A percentile compares a stretch with the other conserved stretches of the same genome.
phyloP scores from a whole-genome alignment of 2,113 vertebrate genomes.

The Chionodraco myersi region DNA sequence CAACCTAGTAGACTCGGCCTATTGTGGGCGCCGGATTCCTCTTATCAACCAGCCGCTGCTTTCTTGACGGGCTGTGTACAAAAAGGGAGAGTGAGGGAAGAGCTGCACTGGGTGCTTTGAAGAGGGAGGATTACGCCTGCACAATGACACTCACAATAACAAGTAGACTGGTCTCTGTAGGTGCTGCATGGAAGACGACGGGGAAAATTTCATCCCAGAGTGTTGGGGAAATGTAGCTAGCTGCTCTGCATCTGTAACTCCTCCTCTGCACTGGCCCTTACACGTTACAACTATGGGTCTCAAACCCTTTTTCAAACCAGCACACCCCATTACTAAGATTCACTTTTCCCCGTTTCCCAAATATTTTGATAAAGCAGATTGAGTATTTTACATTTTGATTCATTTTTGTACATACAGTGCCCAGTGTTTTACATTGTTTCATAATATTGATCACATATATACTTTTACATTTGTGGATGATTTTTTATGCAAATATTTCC shows the following conservation, averaged over 20 bases:
- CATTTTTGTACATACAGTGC: not conserved
- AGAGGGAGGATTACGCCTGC: constrained; percentile 87
- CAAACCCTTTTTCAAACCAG: not conserved
- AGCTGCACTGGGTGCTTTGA: constrained; percentile 89
- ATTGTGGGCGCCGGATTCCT: constrained; percentile 86
- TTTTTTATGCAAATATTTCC: not conserved
- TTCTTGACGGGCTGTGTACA: constrained; percentile 94
- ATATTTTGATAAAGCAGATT: not conserved
- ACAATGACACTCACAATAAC: constrained; percentile 94
- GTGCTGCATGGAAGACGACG: constrained; percentile 81
- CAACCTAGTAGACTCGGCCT: constrained; percentile 66
- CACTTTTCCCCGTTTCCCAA: not conserved
- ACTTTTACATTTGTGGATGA: not conserved
- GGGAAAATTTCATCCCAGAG: constrained; percentile 25
- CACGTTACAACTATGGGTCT: not conserved
- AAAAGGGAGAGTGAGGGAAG: constrained; percentile 75
- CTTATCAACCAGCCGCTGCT: constrained; percentile 91
- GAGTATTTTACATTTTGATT: not conserved
- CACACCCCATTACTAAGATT: not conserved
- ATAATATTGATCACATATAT: not conserved
- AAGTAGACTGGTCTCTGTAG: constrained; percentile 89
- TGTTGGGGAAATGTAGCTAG: constrained; percentile 42
- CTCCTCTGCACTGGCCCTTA: constrained; percentile 26
- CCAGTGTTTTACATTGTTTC: not conserved
- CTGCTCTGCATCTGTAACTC: constrained; percentile 32